Base-by-base conservation (phyloP, 2,797 vertebrate species). In the Morus bassanus region DNA sequence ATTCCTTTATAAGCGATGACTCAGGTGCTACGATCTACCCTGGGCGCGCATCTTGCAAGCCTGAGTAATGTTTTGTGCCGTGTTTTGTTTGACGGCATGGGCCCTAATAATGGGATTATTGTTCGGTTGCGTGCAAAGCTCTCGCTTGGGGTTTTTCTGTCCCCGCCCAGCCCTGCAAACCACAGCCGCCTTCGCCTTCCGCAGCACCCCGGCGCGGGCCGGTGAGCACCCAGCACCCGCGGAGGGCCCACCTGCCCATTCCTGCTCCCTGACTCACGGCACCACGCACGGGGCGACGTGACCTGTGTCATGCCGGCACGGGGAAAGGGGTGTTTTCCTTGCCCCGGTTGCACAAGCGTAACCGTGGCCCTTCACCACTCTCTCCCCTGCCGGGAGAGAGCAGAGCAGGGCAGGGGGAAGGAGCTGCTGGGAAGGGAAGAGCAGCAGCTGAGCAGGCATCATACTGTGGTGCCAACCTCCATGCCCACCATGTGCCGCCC, bases 111-210 rank as follows among this genome's bases (percentile, higher is more conserved):
- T 99, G 98, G 98, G 98, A 97, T 98, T 97, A 98, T 99, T 98
- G 98, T 99, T 99, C 98, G 92, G 93, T 98, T 98, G 98, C 98
- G 98, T 99, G 99, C 99, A 96, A 99, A 99, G 98, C 98, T 98
- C 96, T 97, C 91, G 89, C 98, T 98, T 67, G 88, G 97, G 96
- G 88, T 45, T 39, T 95, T 94, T 87, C 96, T 94, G 96, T 98
- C 98, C 97, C 98, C 98, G 96, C 98, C 98, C 98, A 98, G 98
- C 97, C 91, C 98, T 98, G 98, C 98, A 98, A 99, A 99, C 98
- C 98, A 95, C 98, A 97, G 98, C 97, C 96, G 95, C 95, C 98
- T 98, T 98, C 98, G 95, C 98, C 97, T 98, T 96, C 98, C 89
- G 70, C 74, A 7, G 75, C 81, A 17, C 75, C 97, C 98, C 97